phyloP scores from a whole-genome alignment of 2,113 vertebrate species.

The Hymenochirus boettgeri region DNA sequence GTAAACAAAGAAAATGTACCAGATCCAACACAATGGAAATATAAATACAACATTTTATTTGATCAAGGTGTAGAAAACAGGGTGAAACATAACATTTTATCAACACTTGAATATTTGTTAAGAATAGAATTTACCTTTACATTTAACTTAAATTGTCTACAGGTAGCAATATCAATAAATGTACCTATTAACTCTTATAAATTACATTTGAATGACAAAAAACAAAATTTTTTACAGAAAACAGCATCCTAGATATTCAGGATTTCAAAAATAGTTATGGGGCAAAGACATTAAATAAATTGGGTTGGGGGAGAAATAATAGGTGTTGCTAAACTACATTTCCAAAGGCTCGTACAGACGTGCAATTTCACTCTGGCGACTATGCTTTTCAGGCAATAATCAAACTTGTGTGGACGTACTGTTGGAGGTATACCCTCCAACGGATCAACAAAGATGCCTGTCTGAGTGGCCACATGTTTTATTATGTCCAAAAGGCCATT shows the following conservation, averaged over 20 bases:
- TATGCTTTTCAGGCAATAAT: too few relatives aligned
- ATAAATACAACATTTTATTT: constrained; percentile 20
- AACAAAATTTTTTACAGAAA: constrained; percentile 1
- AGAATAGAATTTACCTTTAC: background rate
- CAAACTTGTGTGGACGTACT: too few relatives aligned
- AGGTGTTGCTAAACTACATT: too few relatives aligned
- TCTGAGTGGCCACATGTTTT: too few relatives aligned
- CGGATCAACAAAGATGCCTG: too few relatives aligned
- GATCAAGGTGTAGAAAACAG: constrained; percentile 2
- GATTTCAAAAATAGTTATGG: background rate
- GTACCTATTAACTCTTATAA: constrained; percentile 12
- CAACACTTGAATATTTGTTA: constrained; percentile 5
- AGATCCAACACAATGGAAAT: constrained; percentile 11
- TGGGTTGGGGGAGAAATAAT: too few relatives aligned
- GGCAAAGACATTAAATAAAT: constrained; percentile 2
- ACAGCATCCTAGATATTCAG: background rate
- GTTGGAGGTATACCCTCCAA: too few relatives aligned
- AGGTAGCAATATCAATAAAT: background rate
- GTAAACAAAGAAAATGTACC: constrained; percentile 9
- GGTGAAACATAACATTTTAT: constrained; percentile 2
- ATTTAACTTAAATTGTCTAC: background rate
- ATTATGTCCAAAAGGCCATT: too few relatives aligned
- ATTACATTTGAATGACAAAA: constrained; percentile 35
- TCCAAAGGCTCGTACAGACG: too few relatives aligned
- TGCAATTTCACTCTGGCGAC: too few relatives aligned